Evolutionary conservation across 2,797 vertebrate genomes (phyloP).

Genomic region (Sebastiscus albofasciatus): DNA sequence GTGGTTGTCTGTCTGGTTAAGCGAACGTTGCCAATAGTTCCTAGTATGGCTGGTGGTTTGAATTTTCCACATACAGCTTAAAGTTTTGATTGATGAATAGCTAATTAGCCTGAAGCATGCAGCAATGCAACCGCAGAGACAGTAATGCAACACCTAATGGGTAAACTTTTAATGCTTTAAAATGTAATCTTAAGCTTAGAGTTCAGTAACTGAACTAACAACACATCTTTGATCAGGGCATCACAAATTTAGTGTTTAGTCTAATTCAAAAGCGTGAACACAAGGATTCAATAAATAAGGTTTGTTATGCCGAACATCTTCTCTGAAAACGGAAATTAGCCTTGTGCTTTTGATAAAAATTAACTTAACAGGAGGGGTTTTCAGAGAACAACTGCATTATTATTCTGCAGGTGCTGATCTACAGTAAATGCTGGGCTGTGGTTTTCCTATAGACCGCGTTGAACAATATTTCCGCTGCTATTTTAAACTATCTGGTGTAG

Average conservation of each 20-base stretch:
- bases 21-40: neutral
- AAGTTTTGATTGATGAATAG: neutral
- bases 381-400: neutral
- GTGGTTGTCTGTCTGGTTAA: neutral
- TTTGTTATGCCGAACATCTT: neutral
- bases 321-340: neutral
- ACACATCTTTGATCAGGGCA: neutral
- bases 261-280: neutral
- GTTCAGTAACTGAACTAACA: neutral
- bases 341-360: constrained; percentile 12
- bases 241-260: neutral
- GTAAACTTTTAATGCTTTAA: neutral
- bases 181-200: neutral
- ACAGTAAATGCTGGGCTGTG: constrained; percentile 15
- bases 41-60: too few species aligned
- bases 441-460: constrained; percentile 17
- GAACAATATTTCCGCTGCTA: constrained; percentile 19
- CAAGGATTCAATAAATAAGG: neutral
- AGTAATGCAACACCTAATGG: neutral
- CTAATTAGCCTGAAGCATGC: neutral
- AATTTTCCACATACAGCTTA: neutral
- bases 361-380: constrained; percentile 16
- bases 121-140: neutral
- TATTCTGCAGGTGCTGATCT: neutral
- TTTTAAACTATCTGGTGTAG: constrained; percentile 24